Evolutionary conservation across 2,888 invertebrate genomes (phyloP).

Genomic region (Coelinius sp.): DNA sequence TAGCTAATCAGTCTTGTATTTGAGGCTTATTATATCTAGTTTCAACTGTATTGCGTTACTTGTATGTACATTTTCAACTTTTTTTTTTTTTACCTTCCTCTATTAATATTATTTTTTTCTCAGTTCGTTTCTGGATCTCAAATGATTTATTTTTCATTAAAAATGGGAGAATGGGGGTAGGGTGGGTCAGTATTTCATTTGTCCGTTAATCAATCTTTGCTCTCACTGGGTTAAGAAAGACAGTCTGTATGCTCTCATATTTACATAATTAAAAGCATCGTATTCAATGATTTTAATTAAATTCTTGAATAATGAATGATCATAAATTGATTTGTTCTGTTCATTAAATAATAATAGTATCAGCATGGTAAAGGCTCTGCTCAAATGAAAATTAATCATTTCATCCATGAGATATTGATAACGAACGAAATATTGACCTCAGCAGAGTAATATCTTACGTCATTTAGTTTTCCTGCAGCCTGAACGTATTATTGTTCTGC

Average conservation of each 20-base stretch:
- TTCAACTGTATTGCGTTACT: conserved; percentile 65
- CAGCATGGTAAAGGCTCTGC: not conserved
- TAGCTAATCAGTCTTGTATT: conserved; percentile 71
- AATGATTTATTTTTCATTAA: not conserved
- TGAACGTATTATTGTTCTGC: not conserved
- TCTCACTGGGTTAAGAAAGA: conserved; percentile 62
- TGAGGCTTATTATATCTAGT: conserved; percentile 69
- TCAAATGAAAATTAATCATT: not conserved
- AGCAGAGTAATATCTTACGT: conserved; percentile 7
- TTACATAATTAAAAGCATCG: conserved; percentile 30
- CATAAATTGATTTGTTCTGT: not conserved
- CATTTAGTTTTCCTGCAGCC: conserved; percentile 1
- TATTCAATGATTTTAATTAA: not conserved
- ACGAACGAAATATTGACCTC: conserved; percentile 22
- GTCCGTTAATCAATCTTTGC: conserved; percentile 59
- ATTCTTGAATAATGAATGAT: not conserved
- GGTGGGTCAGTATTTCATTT: conserved; percentile 12
- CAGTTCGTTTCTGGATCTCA: not conserved
- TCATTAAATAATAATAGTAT: not conserved
- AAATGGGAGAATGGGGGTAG: not conserved
- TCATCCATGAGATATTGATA: conserved; percentile 23
- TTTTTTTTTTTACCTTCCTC: conserved; percentile 28
- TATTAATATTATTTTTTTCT: conserved; percentile 14
- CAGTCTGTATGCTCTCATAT: conserved; percentile 69
- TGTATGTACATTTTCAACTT: conserved; percentile 49